Evolutionary conservation across 2,888 invertebrate genomes (phyloP).

Genomic region (Drosophila demipolita): DNA sequence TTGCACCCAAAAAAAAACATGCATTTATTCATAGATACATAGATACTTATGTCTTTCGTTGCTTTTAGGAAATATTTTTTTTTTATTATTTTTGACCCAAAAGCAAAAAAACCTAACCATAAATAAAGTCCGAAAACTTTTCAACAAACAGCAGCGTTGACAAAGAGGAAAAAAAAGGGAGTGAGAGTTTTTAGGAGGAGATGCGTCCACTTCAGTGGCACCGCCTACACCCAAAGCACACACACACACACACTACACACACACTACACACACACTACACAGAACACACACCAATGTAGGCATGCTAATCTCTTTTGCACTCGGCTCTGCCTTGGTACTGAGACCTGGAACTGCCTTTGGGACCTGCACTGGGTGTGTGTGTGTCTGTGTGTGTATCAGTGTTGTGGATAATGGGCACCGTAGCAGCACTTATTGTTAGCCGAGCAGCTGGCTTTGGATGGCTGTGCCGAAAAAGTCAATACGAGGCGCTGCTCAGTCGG

Average conservation of each 20-base stretch:
- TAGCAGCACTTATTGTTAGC: slow-evolving; percentile 40
- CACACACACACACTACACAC: background rate
- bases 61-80: slow-evolving; percentile 23
- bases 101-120: slow-evolving; percentile 50
- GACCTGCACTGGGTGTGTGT: slow-evolving; percentile 17
- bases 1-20: slow-evolving; percentile 56
- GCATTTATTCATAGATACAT: slow-evolving; percentile 14
- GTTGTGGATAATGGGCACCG: slow-evolving; percentile 28
- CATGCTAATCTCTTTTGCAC: slow-evolving; percentile 55
- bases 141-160: slow-evolving; percentile 44
- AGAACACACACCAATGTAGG: slow-evolving; percentile 9
- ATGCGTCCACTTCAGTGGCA: slow-evolving; percentile 68
- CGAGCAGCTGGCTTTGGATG: slow-evolving; percentile 31
- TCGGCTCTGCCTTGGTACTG: slow-evolving; percentile 26
- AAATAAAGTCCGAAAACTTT: slow-evolving; percentile 73
- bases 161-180: background rate
- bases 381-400: background rate
- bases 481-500: slow-evolving; percentile 68
- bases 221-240: slow-evolving; percentile 24
- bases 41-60: slow-evolving; percentile 5
- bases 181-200: slow-evolving; percentile 28
- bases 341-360: slow-evolving; percentile 45
- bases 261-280: slow-evolving; percentile 8
- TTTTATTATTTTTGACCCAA: slow-evolving; percentile 36
- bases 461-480: slow-evolving; percentile 71